Evolutionary conservation across 2,888 invertebrate species (phyloP).

Genomic region (Agrypnus murinus): DNA sequence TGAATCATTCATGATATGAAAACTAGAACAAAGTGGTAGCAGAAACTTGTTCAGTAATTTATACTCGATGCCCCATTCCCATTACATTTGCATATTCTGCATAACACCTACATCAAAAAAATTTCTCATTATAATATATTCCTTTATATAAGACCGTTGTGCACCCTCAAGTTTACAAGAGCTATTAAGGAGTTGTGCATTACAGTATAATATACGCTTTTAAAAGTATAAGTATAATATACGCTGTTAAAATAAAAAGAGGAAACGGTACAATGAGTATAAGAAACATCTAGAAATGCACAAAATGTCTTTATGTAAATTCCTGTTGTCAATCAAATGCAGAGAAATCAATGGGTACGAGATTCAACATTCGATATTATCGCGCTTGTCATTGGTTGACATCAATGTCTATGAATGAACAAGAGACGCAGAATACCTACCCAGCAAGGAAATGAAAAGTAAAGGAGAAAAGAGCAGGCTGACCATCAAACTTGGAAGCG

Average conservation of each 20-base stretch:
- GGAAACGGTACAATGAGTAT: too few relatives aligned
- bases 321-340: constrained; percentile 11
- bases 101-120: constrained; percentile 16
- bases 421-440: neutral
- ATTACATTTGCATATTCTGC: constrained; percentile 34
- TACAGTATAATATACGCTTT: too few relatives aligned
- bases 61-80: constrained; percentile 17
- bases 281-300: neutral
- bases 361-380: constrained; percentile 23
- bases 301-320: constrained; percentile 21
- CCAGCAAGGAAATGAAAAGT: constrained; percentile 33
- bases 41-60: constrained; percentile 35
- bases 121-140: constrained; percentile 14
- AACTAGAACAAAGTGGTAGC: constrained; percentile 36
- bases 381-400: constrained; percentile 16
- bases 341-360: constrained; percentile 11
- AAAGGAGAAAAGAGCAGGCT: constrained; percentile 14
- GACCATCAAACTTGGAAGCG: constrained; percentile 17
- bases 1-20: constrained; percentile 42
- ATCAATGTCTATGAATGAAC: constrained; percentile 21
- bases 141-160: constrained; percentile 4
- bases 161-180: neutral
- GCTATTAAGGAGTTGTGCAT: neutral
- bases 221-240: too few relatives aligned
- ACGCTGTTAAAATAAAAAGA: too few relatives aligned